phyloP scores from a whole-genome alignment of 1,140 invertebrate species.

The Elymnias hypermnestra region DNA sequence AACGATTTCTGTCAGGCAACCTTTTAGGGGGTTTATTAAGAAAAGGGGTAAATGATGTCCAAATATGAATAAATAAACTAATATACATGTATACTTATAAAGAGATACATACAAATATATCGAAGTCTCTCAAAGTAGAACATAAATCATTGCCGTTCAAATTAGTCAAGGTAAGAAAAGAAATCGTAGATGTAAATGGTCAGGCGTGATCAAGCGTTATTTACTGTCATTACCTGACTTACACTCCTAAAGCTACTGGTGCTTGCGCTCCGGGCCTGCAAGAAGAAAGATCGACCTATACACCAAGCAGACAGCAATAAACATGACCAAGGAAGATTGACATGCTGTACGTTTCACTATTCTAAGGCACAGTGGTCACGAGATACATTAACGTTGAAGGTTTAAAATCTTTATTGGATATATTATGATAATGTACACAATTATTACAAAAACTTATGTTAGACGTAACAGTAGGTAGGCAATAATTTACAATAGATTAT shows the following conservation, averaged over 20 bases:
- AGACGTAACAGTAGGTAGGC: no score
- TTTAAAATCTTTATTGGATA: no score
- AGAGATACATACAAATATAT: no score
- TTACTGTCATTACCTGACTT: constrained; percentile 83
- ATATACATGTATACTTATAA: no score
- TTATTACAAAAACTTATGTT: no score
- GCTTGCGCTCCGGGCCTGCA: constrained; percentile 88
- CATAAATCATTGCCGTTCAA: constrained; percentile 49
- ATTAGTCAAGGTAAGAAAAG: constrained; percentile 31
- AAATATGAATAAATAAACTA: no score
- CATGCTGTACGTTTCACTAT: constrained; percentile 37
- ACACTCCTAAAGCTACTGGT: constrained; percentile 92
- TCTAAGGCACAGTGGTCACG: constrained; percentile 23
- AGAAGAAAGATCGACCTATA: constrained; percentile 77
- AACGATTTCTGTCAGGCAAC: no score
- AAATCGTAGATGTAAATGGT: constrained; percentile 50
- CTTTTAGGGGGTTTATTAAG: no score
- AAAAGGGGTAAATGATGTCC: no score
- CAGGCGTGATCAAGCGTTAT: constrained; percentile 61
- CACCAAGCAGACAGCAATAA: constrained; percentile 69
- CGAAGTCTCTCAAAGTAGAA: no score
- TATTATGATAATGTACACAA: no score
- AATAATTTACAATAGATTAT: no score
- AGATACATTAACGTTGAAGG: not conserved
- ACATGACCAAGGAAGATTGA: constrained; percentile 59